phyloP scores from a whole-genome alignment of 2,113 vertebrate species.

The Nesospiza acunhae region DNA sequence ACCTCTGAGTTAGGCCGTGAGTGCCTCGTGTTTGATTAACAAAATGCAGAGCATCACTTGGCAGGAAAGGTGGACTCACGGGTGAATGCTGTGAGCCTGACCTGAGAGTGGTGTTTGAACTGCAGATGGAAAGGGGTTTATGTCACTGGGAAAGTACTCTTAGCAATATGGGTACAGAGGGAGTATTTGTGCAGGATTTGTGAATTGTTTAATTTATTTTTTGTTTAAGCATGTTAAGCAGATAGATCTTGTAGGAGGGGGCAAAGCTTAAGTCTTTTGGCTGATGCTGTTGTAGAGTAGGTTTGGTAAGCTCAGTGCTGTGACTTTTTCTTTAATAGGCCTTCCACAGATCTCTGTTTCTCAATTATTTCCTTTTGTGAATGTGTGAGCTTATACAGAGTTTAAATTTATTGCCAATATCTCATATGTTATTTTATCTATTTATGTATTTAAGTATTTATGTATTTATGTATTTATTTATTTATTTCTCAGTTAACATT shows the following conservation, averaged over 20 bases:
- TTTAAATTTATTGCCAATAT: background rate
- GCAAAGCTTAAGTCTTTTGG: background rate
- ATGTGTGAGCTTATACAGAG: background rate
- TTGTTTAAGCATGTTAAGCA: background rate
- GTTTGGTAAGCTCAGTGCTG: background rate
- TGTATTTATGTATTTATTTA: no score
- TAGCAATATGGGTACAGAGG: background rate
- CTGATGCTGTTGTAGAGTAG: background rate
- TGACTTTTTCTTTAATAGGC: background rate
- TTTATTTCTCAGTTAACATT: no score
- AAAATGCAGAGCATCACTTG: rapidly evolving
- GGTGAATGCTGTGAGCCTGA: background rate
- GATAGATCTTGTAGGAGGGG: background rate
- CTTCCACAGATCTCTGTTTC: background rate
- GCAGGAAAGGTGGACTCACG: background rate
- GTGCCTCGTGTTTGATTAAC: background rate
- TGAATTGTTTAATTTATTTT: no score
- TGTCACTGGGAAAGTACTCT: background rate
- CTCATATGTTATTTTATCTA: no score
- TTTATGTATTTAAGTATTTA: no score
- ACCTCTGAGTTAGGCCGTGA: background rate
- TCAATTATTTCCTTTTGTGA: background rate
- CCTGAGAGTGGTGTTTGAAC: background rate
- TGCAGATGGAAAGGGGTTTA: background rate
- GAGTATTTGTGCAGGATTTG: background rate